Evolutionary conservation across 1,140 invertebrate species (phyloP).

Genomic region (Drosophila orosa): DNA sequence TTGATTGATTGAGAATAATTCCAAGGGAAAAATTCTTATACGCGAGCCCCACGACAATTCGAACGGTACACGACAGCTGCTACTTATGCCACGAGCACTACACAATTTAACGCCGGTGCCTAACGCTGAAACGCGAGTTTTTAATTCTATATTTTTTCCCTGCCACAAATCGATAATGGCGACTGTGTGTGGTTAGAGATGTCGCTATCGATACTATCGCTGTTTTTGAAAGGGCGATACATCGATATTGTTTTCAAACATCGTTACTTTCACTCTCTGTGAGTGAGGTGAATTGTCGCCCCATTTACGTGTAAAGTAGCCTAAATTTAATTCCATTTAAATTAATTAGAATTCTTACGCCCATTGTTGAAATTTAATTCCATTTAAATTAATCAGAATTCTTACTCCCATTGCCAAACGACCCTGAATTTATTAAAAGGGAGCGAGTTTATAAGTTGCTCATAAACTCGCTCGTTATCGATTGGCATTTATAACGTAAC

Average conservation of each 20-base stretch:
- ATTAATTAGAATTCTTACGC: too few relatives aligned
- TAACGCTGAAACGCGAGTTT: conserved; percentile 66
- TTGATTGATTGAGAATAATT: conserved; percentile 78
- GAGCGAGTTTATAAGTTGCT: neutral
- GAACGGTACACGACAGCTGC: conserved; percentile 7
- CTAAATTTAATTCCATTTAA: too few relatives aligned
- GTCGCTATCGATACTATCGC: neutral
- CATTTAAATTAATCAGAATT: neutral
- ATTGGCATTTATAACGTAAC: neutral
- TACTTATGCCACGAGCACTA: conserved; percentile 27
- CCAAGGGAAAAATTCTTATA: conserved; percentile 37
- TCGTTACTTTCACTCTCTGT: too few relatives aligned
- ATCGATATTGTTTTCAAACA: too few relatives aligned
- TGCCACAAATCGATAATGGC: conserved; percentile 77
- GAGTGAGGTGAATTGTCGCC: too few relatives aligned
- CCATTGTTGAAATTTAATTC: too few relatives aligned
- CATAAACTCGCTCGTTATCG: too few relatives aligned
- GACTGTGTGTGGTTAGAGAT: conserved; percentile 19
- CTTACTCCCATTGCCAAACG: neutral
- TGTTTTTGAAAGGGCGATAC: too few relatives aligned
- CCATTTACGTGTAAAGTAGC: too few relatives aligned
- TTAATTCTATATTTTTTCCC: conserved; percentile 67
- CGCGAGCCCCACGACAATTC: conserved; percentile 28
- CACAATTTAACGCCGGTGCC: conserved; percentile 64
- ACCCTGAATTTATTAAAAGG: neutral